Evolutionary conservation across 1,140 invertebrate species (phyloP).

Genomic region (Branchinecta lindahli): DNA sequence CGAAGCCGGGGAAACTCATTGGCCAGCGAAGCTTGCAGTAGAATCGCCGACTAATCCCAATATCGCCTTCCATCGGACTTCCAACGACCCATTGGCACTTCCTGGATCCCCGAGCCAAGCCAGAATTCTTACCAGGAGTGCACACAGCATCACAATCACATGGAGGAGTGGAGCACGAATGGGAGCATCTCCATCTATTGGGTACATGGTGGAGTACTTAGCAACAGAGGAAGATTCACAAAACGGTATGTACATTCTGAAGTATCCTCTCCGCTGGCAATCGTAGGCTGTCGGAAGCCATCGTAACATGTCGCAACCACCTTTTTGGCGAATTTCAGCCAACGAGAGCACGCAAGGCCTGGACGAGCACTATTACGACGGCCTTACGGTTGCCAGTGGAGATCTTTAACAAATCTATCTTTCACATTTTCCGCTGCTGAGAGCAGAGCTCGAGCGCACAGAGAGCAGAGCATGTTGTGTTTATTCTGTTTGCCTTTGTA

Average conservation of each 20-base stretch:
- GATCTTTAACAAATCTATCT: no score
- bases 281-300: no score
- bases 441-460: no score
- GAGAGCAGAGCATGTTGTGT: no score
- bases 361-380: no score
- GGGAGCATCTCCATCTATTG: conserved; percentile 55
- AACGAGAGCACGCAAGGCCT: no score
- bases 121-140: conserved; percentile 53
- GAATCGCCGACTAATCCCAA: conserved; percentile 57
- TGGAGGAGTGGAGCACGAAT: conserved; percentile 56
- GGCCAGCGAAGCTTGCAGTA: conserved; percentile 56
- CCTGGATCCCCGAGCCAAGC: conserved; percentile 44
- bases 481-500: no score
- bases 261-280: no score
- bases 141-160: conserved; percentile 55
- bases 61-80: conserved; percentile 49
- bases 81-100: conserved; percentile 49
- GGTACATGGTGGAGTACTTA: conserved; percentile 73
- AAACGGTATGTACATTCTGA: background rate
- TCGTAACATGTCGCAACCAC: no score
- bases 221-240: background rate
- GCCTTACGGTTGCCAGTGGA: no score
- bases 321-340: no score
- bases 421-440: no score
- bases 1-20: conserved; percentile 58